Evolutionary conservation across 2,797 vertebrate species (phyloP), one percentile per base, ranked within the genome.

Genomic region (Kryptolebias ocellatus): DNA sequence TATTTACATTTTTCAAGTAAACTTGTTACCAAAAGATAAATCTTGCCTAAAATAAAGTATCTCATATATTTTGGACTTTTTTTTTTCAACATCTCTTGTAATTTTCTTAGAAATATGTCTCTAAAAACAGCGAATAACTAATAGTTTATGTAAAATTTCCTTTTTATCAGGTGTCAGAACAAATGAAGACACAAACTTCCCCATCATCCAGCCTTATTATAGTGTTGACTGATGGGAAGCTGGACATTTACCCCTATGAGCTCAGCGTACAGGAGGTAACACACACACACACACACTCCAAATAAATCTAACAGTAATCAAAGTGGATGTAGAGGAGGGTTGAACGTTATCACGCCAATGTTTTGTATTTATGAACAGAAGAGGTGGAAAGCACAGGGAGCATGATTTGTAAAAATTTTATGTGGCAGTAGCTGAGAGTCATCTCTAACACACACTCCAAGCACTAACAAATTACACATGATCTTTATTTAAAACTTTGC

Each of bases 201-300:
- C 94, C 90, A 44, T 95, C 95, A 16, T 95, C 96, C 24, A 97
- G 93, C 80, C 95, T 98, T 74, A 93, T 99, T 72, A 96, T 99
- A 68, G 94, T 95, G 57, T 83, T 99, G 90, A 99, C 98, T 7
- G 98, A 99, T 86, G 98, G 98, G 28, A 96, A 98, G 72, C 84
- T 99, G 77, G 93, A 95, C 0, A 84, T 95, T 29, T 94, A 90
- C 76, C 93, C 95, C 10, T 95, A 92, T 61, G 85, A 93, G 27
- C 92, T 96, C 28, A 95, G 95, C n/a, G 86, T 96, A 69, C 82
- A 90, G 20, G 94, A 98, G 95, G 97, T 98, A 83, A 90, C 6
- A 14, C 24, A 50, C 55, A 64, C 47, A 14, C 17, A n/a, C 46
- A 59, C 49, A 52, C 27, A 67, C 56, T 58, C 1, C 17, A 28